These are phyloP conservation scores for Choreutis nemorana DNA, from an alignment of 2,888 invertebrate species.

Conservation along the genomic window DNA sequence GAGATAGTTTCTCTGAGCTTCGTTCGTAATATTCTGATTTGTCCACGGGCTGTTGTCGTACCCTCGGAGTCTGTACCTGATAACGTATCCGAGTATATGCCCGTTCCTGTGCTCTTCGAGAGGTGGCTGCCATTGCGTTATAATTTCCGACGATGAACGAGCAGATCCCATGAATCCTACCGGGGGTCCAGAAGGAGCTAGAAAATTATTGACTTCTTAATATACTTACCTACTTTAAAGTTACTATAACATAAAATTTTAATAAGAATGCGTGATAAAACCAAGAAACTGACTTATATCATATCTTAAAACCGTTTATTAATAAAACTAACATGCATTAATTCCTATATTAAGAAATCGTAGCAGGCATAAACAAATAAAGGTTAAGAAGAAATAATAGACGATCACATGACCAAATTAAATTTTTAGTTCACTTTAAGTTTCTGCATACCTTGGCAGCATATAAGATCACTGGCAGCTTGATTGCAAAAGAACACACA, in stretches of 20 bases:
- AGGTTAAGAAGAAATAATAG: no score
- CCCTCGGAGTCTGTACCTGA: conserved; percentile 89
- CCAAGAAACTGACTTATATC: no score
- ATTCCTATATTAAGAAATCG: no score
- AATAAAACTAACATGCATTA: no score
- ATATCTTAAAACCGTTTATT: no score
- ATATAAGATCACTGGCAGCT: conserved; percentile 64
- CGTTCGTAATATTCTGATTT: conserved; percentile 89
- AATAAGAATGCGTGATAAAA: no score
- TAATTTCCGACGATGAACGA: conserved; percentile 92
- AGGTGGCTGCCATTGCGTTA: conserved; percentile 97
- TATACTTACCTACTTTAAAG: no score
- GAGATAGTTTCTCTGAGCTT: conserved; percentile 88
- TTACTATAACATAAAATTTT: no score
- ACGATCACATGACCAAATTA: no score
- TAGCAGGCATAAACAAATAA: no score
- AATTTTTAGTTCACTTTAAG: no score
- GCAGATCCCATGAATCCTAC: conserved; percentile 94
- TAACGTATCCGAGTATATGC: conserved; percentile 90
- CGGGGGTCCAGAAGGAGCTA: conserved; percentile 97
- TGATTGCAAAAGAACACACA: conserved; percentile 53
- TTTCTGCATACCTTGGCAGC: conserved; percentile 63
- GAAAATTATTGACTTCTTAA: no score
- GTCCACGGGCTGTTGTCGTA: conserved; percentile 95
- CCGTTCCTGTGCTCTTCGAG: conserved; percentile 95